Evolutionary conservation across 1,140 invertebrate genomes (phyloP).

Genomic region (Antheraea pernyi): DNA sequence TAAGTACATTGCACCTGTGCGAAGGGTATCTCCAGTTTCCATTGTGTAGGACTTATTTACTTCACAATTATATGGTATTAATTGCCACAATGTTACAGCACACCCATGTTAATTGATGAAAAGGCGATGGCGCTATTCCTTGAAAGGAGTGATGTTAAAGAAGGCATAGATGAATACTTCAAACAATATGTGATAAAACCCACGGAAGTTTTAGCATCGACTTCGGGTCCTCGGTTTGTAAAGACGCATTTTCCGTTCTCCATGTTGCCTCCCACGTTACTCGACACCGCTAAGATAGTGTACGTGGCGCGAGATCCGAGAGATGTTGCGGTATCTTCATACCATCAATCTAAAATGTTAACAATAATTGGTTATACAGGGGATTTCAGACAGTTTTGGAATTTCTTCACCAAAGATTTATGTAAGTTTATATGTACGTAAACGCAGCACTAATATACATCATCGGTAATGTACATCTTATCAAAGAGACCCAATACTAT

Average conservation of each 20-base stretch:
- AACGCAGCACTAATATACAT: no score
- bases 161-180: background rate
- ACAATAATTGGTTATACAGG: background rate
- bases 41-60: no score
- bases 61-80: no score
- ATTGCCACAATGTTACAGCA: background rate
- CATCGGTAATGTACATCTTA: no score
- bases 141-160: slow-evolving; percentile 5
- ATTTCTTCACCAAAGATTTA: slow-evolving; percentile 6
- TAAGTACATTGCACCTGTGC: no score
- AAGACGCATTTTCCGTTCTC: slow-evolving; percentile 86
- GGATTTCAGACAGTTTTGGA: slow-evolving; percentile 22
- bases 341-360: slow-evolving; percentile 8
- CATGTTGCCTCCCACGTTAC: slow-evolving; percentile 40
- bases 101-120: background rate
- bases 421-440: slow-evolving; percentile 11
- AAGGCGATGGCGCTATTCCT: background rate
- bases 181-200: background rate
- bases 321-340: slow-evolving; percentile 18
- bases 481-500: no score
- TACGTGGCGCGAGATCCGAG: slow-evolving; percentile 87
- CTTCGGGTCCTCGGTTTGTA: slow-evolving; percentile 79
- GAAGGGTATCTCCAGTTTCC: no score
- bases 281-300: slow-evolving; percentile 79
- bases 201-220: background rate